Evolutionary conservation across 2,888 invertebrate species (phyloP), one percentile per base, ranked within the genome.

Genomic region (Oxytorus armatus): DNA sequence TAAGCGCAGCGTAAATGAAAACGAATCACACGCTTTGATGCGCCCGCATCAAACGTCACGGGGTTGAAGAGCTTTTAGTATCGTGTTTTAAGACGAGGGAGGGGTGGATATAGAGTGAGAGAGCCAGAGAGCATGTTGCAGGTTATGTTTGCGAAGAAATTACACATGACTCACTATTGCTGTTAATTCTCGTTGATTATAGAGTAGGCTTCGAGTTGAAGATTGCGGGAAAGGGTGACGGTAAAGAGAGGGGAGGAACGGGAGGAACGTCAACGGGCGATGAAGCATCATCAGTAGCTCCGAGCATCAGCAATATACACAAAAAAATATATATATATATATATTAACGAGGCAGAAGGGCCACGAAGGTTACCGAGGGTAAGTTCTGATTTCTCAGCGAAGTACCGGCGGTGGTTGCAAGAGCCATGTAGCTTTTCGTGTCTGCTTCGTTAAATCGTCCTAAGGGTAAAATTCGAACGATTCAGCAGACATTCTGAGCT

Each of bases 401-500:
- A 16, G 25, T 33, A 63, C 39, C 49, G 53, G 65, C 39, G 18
- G 14, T 61, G 36, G 36, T 59, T 42, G 36, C 44, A 18, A 53
- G 18, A 51, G 73, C 36, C n/a, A 65, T 42, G 63, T 42, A 61
- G 61, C 51, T 51, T 78, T 68, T 44, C 57, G 39, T 66, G 51
- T 29, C 16, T 55, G 74, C 74, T 78, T 81, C 74, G 81, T 77
- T 74, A 81, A 81, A 74, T 74, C 74, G 65, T 75, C 69, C 65
- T 81, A 59, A 69, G 77, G 69, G 36, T 69, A 81, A 72, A 80
- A 80, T 80, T 76, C 72, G 68, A 80, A 76, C 72, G 76, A 68
- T 68, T 80, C 79, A 80, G 79, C 76, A 72, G 66, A 65, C 44
- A 53, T 21, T 42, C 33, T 29, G 21, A 21, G 42, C 55, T 21